A percentile compares a stretch with the other conserved stretches of the same genome.
Evolutionary conservation across 2,797 vertebrate species (phyloP).

Genomic region (Cichlasoma orientale): DNA sequence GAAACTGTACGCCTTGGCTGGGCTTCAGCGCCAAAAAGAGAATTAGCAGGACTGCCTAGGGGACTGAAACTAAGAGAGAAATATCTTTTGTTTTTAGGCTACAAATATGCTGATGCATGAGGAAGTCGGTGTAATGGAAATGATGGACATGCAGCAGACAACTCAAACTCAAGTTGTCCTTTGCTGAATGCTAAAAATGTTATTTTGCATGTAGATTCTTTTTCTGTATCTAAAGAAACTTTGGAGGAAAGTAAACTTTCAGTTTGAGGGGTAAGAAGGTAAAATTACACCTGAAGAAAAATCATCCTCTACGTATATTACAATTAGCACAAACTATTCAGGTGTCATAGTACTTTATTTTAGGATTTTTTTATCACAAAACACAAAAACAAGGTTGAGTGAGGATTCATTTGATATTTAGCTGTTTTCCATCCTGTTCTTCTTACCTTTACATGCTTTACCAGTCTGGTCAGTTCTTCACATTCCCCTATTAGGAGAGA

Average conservation of each 20-base stretch:
- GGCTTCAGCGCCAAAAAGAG: constrained; percentile 9
- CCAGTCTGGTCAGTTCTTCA: constrained; percentile 71
- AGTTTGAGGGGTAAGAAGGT: not conserved
- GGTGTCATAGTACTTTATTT: not conserved
- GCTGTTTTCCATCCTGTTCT: not conserved
- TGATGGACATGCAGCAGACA: not conserved
- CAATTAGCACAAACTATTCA: not conserved
- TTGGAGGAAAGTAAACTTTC: not conserved
- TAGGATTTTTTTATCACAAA: constrained; percentile 11
- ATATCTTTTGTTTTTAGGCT: not conserved
- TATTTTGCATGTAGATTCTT: not conserved
- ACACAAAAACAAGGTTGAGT: not conserved
- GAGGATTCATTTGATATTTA: not conserved
- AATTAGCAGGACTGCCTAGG: constrained; percentile 14
- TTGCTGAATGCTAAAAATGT: not conserved
- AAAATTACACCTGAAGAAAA: not conserved
- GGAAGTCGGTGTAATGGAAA: not conserved
- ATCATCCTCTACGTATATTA: not conserved
- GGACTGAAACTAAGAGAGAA: not conserved
- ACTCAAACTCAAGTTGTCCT: not conserved
- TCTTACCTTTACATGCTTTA: constrained; percentile 84
- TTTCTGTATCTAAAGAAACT: not conserved
- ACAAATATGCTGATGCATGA: not conserved
- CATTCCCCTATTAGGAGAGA: constrained; percentile 82
- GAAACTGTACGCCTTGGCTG: constrained; percentile 9